phyloP scores from a whole-genome alignment of 1,140 invertebrate species.

The Euura lappo region DNA sequence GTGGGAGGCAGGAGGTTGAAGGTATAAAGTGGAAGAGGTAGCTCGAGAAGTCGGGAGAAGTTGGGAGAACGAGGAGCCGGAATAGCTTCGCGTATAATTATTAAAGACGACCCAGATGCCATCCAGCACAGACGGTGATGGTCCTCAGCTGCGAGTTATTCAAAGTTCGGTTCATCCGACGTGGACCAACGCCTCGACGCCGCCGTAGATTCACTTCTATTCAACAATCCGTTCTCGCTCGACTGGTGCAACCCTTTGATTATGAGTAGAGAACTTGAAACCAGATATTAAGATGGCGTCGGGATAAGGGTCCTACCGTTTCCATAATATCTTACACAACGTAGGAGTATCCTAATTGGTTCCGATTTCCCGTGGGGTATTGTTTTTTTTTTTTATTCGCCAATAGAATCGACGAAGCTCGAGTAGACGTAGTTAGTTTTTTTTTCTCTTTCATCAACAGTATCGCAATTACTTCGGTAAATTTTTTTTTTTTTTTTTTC shows the following conservation, averaged over 20 bases:
- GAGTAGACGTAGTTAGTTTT: not conserved
- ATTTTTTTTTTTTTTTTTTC: not conserved
- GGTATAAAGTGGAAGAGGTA: not conserved
- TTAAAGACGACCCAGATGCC: conserved; percentile 38
- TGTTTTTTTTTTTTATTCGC: too few relatives aligned
- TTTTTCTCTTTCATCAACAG: not conserved
- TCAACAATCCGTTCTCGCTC: too few relatives aligned
- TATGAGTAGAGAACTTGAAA: too few relatives aligned
- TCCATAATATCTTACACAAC: too few relatives aligned
- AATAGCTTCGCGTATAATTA: conserved; percentile 37
- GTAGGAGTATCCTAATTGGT: too few relatives aligned
- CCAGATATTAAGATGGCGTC: too few relatives aligned
- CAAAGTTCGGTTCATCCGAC: conserved; percentile 8
- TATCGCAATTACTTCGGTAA: not conserved
- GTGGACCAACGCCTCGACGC: not conserved
- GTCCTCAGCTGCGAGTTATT: conserved; percentile 3
- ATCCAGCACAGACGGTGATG: conserved; percentile 9
- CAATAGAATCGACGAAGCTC: too few relatives aligned
- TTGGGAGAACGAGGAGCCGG: conserved; percentile 20
- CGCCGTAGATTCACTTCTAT: not conserved
- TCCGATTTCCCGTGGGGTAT: too few relatives aligned
- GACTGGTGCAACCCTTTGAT: too few relatives aligned
- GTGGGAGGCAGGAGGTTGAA: not conserved
- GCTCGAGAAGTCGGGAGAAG: not conserved
- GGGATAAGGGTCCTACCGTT: too few relatives aligned